A percentile compares a stretch with the other conserved stretches of the same genome.
Evolutionary conservation across 2,888 invertebrate genomes (phyloP).

Genomic region (Apantesis nais): DNA sequence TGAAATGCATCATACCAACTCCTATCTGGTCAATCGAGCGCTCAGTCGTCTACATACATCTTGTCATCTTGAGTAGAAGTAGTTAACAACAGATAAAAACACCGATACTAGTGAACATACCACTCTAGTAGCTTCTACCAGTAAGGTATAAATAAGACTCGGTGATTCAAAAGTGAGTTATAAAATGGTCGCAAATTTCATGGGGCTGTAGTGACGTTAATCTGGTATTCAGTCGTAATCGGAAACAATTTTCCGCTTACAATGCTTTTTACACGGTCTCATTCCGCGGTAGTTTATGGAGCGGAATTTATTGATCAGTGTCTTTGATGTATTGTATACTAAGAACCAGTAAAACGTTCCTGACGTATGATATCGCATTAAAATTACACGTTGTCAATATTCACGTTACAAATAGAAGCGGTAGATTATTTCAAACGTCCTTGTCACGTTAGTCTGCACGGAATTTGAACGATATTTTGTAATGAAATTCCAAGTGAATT

Average conservation of each 20-base stretch:
- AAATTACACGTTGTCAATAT: slow-evolving; percentile 15
- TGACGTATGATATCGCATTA: neutral
- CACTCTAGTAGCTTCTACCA: neutral
- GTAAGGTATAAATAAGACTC: neutral
- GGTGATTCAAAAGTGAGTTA: neutral
- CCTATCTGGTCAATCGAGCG: too few species aligned
- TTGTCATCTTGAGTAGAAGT: too few species aligned
- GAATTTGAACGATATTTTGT: slow-evolving; percentile 59
- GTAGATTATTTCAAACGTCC: slow-evolving; percentile 35
- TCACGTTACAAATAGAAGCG: slow-evolving; percentile 28
- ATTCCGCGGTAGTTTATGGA: neutral
- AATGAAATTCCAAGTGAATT: slow-evolving; percentile 72
- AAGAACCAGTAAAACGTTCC: slow-evolving; percentile 4
- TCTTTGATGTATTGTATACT: slow-evolving; percentile 5
- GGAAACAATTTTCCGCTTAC: neutral
- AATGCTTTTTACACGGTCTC: neutral
- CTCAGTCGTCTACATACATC: too few species aligned
- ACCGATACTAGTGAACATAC: neutral
- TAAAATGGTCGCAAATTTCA: neutral
- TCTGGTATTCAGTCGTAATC: neutral
- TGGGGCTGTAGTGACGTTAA: neutral
- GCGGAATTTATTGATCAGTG: neutral
- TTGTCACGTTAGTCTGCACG: slow-evolving; percentile 50
- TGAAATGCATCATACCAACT: too few species aligned
- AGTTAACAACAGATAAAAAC: neutral